Percentiles rank a stretch among this genome's conserved stretches.
These are phyloP conservation scores for Oryzias curvinotus DNA, from an alignment of 2,113 vertebrate species.

Conservation along the genomic window DNA sequence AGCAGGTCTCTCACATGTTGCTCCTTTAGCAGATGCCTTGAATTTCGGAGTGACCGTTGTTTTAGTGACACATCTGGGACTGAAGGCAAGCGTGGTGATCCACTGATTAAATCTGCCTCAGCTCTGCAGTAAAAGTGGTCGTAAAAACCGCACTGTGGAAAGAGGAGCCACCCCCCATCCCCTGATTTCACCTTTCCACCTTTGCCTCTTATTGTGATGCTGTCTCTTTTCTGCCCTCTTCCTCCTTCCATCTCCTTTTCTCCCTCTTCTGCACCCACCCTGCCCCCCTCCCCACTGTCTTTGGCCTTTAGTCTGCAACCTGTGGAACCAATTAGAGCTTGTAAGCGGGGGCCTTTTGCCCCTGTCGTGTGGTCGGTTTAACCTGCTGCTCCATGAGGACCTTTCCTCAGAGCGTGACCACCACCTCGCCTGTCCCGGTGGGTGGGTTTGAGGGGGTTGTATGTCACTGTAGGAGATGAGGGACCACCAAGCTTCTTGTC, in stretches of 20 bases:
- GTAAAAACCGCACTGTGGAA: conserved; percentile 69
- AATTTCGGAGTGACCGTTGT: conserved; percentile 9
- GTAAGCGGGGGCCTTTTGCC: conserved; percentile 59
- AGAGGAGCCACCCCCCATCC: conserved; percentile 28
- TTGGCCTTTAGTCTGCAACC: conserved; percentile 64
- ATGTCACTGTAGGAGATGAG: conserved; percentile 42
- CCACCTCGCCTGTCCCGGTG: conserved; percentile 54
- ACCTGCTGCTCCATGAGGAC: conserved; percentile 64
- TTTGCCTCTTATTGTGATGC: conserved; percentile 12
- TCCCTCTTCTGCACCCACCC: conserved; percentile 13
- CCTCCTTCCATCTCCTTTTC: conserved; percentile 34
- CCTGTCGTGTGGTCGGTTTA: conserved; percentile 69
- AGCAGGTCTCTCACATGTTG: too few species aligned
- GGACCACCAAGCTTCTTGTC: conserved; percentile 63
- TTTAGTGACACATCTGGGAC: conserved; percentile 38
- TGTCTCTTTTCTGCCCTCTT: conserved; percentile 32
- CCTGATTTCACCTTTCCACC: conserved; percentile 27
- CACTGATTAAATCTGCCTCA: conserved; percentile 39
- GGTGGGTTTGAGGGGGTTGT: conserved; percentile 60
- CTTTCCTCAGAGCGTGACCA: conserved; percentile 50
- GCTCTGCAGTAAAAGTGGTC: conserved; percentile 61
- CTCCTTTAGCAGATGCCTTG: background rate
- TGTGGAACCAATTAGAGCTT: conserved; percentile 77
- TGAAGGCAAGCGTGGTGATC: conserved; percentile 30
- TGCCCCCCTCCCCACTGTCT: background rate